These are phyloP conservation scores for Oscheius myriophilus DNA, from an alignment of 2,888 invertebrate species.

Conservation along the genomic window DNA sequence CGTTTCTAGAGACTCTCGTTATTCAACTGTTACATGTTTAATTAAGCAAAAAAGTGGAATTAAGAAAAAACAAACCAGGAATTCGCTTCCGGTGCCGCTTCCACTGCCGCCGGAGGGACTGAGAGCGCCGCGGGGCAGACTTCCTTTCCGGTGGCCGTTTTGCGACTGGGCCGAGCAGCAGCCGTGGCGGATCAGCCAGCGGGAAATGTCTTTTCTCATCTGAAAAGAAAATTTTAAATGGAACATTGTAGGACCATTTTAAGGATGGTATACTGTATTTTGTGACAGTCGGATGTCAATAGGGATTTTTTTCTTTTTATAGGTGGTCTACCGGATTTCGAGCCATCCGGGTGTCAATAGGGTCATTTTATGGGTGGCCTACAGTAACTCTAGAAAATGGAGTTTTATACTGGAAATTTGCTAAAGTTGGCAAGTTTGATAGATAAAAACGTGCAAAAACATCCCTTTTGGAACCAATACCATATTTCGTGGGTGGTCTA, in stretches of 20 bases:
- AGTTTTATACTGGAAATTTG: too few relatives aligned
- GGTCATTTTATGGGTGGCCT: too few relatives aligned
- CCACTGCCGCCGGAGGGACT: slow-evolving; percentile 42
- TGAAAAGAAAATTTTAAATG: slow-evolving; percentile 27
- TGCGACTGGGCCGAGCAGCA: slow-evolving; percentile 17
- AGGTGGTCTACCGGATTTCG: too few relatives aligned
- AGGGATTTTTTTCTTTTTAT: too few relatives aligned
- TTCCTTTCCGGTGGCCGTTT: slow-evolving; percentile 30
- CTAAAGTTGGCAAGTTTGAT: too few relatives aligned
- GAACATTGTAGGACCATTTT: neutral
- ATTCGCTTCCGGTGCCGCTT: slow-evolving; percentile 50
- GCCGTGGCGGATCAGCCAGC: slow-evolving; percentile 36
- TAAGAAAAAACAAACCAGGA: slow-evolving; percentile 41
- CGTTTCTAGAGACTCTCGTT: slow-evolving; percentile 9
- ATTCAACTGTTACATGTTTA: neutral
- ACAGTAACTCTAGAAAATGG: too few relatives aligned
- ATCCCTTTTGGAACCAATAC: too few relatives aligned
- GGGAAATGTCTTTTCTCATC: slow-evolving; percentile 49
- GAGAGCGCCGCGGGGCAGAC: slow-evolving; percentile 36
- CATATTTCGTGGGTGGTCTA: too few relatives aligned
- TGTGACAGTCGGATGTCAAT: too few relatives aligned
- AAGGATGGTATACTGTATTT: too few relatives aligned
- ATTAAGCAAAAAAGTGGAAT: neutral
- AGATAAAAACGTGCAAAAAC: too few relatives aligned
- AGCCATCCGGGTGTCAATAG: too few relatives aligned